Base-by-base conservation (phyloP, 2,797 vertebrate species). In the Chrysocyon brachyurus region DNA sequence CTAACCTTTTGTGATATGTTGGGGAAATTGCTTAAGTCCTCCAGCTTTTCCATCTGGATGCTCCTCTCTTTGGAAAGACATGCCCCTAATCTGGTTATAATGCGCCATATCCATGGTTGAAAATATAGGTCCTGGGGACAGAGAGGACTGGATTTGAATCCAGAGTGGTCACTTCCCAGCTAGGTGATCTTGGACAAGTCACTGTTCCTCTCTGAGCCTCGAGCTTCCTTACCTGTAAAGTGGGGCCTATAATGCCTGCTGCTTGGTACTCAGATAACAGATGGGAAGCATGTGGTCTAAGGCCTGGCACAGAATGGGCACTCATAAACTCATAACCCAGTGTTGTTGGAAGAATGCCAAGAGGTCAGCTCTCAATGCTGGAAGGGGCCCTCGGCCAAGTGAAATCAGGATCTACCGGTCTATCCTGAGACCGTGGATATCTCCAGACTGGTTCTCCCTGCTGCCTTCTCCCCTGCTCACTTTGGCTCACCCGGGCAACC, bases 341-440 rank as follows among this genome's bases (percentile, higher is more conserved):
- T 2, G 40, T 3, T 1, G 40, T 4, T 5, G 70, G 64, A 21
- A 28, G 40, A 46, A 40, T 1, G n/a, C 52, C 24, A 15, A 57
- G 64, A n/a, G 82, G 57, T 46, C n/a, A 17, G 73, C 15, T 19
- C 22, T 54, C 16, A 3, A 52, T 1, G 14, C 52, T 57, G 77
- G 63, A 31, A 79, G 77, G 77, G n/a, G 77, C 52, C 63, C 10
- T 0, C 0, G 17, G n/a, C 31, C 33, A 12, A 40, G 31, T 10
- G 17, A 56, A 28, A 14, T 28, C 87, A n/a, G 78, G 59, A 59
- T 28, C 70, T 28, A 33, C 68, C 86, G 12, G 87, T 40, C 46
- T 5, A 3, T 10, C 73, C 15, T 0, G 63, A 87, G 54, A 31
- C 26, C 1, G 3, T 0, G 31, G 46, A 49, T n/a, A 5, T 2